These are phyloP conservation scores for Perdita meconis DNA, from an alignment of 2,888 invertebrate species.

Conservation along the genomic window DNA sequence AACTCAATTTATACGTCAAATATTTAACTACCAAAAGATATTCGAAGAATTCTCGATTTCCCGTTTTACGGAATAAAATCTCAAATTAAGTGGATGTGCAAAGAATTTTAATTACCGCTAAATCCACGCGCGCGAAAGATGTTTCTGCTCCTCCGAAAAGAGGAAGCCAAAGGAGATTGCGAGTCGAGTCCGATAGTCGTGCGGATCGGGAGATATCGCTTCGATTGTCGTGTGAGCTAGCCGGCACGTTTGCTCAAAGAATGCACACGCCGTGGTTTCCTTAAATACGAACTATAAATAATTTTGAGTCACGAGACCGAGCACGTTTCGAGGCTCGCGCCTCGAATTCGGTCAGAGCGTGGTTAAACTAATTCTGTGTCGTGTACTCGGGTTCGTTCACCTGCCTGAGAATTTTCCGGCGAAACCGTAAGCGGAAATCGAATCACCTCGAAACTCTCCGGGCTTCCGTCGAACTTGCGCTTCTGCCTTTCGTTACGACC, in stretches of 20 bases:
- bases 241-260: conserved; percentile 23
- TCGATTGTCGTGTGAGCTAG: background rate
- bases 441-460: conserved; percentile 14
- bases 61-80: background rate
- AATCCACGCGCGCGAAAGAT: background rate
- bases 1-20: background rate
- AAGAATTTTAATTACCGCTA: conserved; percentile 7
- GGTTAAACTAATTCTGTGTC: conserved; percentile 80
- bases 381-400: conserved; percentile 79
- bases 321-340: conserved; percentile 71
- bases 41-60: background rate
- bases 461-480: background rate
- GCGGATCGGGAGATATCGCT: background rate
- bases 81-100: background rate
- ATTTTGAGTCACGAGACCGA: conserved; percentile 72
- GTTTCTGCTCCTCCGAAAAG: conserved; percentile 19
- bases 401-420: conserved; percentile 65
- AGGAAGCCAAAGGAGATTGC: background rate
- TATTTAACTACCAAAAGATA: background rate
- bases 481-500: background rate
- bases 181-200: background rate
- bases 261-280: conserved; percentile 57
- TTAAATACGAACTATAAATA: conserved; percentile 78
- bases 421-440: conserved; percentile 49
- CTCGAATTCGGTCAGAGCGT: conserved; percentile 78